phyloP scores from a whole-genome alignment of 2,888 invertebrate species.

The Drepana falcataria region DNA sequence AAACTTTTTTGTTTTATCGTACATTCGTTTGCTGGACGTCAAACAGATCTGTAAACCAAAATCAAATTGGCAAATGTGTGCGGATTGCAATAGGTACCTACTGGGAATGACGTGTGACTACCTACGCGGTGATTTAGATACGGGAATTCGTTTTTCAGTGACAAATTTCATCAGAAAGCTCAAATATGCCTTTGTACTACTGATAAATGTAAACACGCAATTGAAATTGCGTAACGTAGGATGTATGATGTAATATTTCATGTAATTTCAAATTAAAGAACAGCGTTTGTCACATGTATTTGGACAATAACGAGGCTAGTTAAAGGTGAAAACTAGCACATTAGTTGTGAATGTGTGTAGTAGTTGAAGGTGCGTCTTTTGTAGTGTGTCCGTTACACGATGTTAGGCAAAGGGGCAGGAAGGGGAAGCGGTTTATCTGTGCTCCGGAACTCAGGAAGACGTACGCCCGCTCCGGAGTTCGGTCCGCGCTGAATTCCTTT shows the following conservation, averaged over 20 bases:
- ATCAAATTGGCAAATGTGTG: conserved; percentile 54
- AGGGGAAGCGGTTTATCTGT: conserved; percentile 75
- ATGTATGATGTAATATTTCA: no score
- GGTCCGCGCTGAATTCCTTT: conserved; percentile 59
- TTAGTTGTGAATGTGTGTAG: conserved; percentile 44
- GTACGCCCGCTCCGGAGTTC: conserved; percentile 52
- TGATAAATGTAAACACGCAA: no score
- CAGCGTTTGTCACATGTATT: background rate
- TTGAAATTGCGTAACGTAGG: no score
- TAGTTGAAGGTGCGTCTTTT: conserved; percentile 62
- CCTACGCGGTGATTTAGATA: conserved; percentile 11
- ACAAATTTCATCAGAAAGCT: conserved; percentile 12
- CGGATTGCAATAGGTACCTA: conserved; percentile 38
- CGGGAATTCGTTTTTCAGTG: conserved; percentile 12
- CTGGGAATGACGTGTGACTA: conserved; percentile 22
- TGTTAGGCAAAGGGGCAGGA: conserved; percentile 73
- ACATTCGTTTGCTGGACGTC: conserved; percentile 61
- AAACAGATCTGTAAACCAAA: conserved; percentile 66
- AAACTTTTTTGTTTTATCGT: conserved; percentile 41
- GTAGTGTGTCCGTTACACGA: conserved; percentile 66
- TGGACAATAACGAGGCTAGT: conserved; percentile 5
- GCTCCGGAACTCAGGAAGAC: conserved; percentile 73
- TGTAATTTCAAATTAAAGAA: no score
- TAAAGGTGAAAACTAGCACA: conserved; percentile 44
- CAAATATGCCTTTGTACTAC: background rate